Evolutionary conservation across 2,113 vertebrate species (phyloP).

Genomic region (Ptychochromis oligacanthus): DNA sequence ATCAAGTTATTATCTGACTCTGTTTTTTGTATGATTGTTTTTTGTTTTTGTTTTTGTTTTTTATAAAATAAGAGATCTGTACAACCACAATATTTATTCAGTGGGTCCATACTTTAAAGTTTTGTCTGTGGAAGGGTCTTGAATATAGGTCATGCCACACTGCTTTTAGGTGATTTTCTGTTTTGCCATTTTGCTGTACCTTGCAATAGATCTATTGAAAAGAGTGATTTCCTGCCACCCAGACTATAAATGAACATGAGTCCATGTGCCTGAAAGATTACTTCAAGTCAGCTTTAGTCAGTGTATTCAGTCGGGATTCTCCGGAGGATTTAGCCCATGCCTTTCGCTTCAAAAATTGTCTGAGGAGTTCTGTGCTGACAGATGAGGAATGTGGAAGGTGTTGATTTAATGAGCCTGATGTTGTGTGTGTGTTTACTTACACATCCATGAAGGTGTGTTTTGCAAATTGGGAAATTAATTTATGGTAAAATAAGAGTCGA

Average conservation of each 20-base stretch:
- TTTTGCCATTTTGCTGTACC: background rate
- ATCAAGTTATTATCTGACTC: too few species aligned
- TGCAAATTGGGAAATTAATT: background rate
- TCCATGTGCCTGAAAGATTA: background rate
- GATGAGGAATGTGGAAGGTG: background rate
- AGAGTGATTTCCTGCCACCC: background rate
- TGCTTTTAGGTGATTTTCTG: background rate
- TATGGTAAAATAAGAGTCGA: background rate
- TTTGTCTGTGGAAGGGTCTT: slow-evolving; percentile 2
- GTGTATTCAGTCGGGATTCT: background rate
- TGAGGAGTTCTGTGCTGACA: background rate
- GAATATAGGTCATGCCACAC: background rate
- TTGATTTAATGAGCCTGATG: background rate
- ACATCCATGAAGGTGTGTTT: slow-evolving; percentile 3
- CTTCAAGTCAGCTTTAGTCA: slow-evolving; percentile 2
- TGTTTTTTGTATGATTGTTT: too few species aligned
- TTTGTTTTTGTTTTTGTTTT: too few species aligned
- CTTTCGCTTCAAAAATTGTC: background rate
- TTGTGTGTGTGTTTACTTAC: background rate
- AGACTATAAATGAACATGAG: slow-evolving; percentile 24
- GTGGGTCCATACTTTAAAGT: background rate
- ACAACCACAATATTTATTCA: background rate
- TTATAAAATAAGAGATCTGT: background rate
- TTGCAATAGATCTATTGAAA: slow-evolving; percentile 21
- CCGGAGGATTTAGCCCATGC: background rate